Base-by-base conservation (phyloP, 2,888 invertebrate genomes). In the Ennomos fuscantarius region DNA sequence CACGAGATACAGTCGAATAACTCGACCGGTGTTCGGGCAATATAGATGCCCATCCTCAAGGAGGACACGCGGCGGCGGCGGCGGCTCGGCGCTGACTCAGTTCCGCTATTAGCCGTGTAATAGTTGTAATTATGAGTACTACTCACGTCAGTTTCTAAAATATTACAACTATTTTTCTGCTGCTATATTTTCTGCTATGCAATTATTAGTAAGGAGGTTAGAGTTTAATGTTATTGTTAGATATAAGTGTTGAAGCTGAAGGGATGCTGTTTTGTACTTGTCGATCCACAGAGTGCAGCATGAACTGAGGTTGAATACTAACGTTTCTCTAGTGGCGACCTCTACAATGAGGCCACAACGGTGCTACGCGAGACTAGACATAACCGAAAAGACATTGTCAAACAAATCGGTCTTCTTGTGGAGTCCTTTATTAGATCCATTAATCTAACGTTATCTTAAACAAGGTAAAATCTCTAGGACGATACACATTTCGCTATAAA, bases 401-500 rank as follows among this genome's bases (percentile, higher is more conserved):
- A 75, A 81, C 76, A 77, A 78, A 85, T 85, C 84, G 84, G 82
- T 77, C 69, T 78, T 76, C 70, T 79, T 75, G 81, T 73, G 84
- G 82, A 61, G 82, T 86, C 87, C 85, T 78, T 73, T 69, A 76
- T 43, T 48, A 54, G 80, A 85, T 81, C 80, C 76, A 77, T 81
- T 84, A 73, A 81, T 81, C 86, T 89, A 85, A 84, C 73, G 79
- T 74, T 86, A 87, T 82, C 88, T 89, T 88, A 90, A 87, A 86
- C 84, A 86, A 85, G 86, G 87, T 88, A 87, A 87, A 89, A 89
- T 89, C 89, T 91, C 88, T 90, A 91, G 87, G 86, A 90, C 89
- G 84, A 89, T 86, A 90, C 82, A 87, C 88, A 88, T 88, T 89
- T 90, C 87, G 86, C 84, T 89, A 89, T 89, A 91, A 91, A 92